These are phyloP conservation scores for Loripinus fragilis DNA, from an alignment of 2,888 invertebrate genomes.

Conservation along the genomic window DNA sequence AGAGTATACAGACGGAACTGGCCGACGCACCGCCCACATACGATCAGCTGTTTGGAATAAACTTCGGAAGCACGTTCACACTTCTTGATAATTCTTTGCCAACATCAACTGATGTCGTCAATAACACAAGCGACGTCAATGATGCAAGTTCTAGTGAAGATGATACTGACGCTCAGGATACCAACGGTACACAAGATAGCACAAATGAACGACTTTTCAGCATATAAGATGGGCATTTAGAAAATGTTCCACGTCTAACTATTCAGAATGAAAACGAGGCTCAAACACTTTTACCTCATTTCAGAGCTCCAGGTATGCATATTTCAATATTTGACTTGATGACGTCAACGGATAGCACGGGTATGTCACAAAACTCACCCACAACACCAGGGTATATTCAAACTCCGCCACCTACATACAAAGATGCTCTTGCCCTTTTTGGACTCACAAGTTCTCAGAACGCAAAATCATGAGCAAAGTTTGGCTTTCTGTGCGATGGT, in stretches of 20 bases:
- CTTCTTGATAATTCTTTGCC: neutral
- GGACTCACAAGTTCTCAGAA: neutral
- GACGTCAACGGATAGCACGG: slow-evolving; percentile 1
- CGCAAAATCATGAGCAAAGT: too few relatives aligned
- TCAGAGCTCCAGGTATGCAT: slow-evolving; percentile 51
- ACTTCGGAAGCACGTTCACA: neutral
- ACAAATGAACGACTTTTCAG: neutral
- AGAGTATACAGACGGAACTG: slow-evolving; percentile 34
- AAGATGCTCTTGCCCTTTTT: slow-evolving; percentile 44
- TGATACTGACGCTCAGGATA: neutral
- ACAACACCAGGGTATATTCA: slow-evolving; percentile 33
- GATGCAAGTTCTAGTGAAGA: neutral
- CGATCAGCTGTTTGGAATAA: slow-evolving; percentile 45
- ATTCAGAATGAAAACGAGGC: slow-evolving; percentile 8
- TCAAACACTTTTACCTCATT: neutral
- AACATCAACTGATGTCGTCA: neutral
- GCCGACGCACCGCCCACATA: slow-evolving; percentile 54
- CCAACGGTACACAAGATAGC: neutral
- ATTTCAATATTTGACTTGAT: slow-evolving; percentile 51
- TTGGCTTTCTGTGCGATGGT: too few relatives aligned
- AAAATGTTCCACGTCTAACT: neutral
- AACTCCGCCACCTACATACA: slow-evolving; percentile 52
- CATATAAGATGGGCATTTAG: slow-evolving; percentile 8
- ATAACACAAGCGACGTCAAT: neutral
- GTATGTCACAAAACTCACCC: slow-evolving; percentile 19